A percentile compares a stretch with the other conserved stretches of the same genome.
phyloP scores from a whole-genome alignment of 1,140 invertebrate genomes.

The Caerostris darwini region DNA sequence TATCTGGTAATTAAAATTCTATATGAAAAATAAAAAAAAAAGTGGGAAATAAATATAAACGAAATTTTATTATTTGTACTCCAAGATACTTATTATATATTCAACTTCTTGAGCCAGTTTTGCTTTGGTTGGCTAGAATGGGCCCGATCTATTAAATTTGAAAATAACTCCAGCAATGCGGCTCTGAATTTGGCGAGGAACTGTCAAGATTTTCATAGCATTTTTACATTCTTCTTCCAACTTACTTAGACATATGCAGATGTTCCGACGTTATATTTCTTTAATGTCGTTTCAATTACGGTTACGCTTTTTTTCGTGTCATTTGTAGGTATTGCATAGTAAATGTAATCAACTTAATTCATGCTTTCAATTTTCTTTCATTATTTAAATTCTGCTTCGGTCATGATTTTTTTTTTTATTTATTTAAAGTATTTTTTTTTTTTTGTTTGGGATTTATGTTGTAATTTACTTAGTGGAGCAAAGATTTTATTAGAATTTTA shows the following conservation, averaged over 20 bases:
- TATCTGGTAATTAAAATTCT: too few species aligned
- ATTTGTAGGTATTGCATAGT: not conserved
- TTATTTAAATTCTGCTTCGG: not conserved
- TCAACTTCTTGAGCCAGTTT: not conserved
- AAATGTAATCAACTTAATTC: not conserved
- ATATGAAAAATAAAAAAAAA: too few species aligned
- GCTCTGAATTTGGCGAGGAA: too few species aligned
- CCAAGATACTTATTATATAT: slow-evolving; percentile 12
- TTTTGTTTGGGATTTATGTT: too few species aligned
- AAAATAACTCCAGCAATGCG: not conserved
- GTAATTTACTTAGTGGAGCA: too few species aligned
- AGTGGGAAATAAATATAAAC: not conserved
- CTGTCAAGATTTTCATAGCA: not conserved
- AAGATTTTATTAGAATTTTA: too few species aligned
- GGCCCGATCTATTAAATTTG: too few species aligned
- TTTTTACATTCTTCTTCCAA: not conserved
- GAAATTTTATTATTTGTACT: slow-evolving; percentile 28
- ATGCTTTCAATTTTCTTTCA: not conserved
- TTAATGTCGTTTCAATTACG: not conserved
- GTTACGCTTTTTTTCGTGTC: not conserved
- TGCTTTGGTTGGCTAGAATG: too few species aligned
- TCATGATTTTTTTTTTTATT: too few species aligned
- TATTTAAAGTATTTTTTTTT: too few species aligned
- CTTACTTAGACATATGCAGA: not conserved
- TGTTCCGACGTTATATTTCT: too few species aligned